Evolutionary conservation across 2,888 invertebrate species (phyloP), one percentile per base, ranked within the genome.

Genomic region (Ditylenchus weischeri): DNA sequence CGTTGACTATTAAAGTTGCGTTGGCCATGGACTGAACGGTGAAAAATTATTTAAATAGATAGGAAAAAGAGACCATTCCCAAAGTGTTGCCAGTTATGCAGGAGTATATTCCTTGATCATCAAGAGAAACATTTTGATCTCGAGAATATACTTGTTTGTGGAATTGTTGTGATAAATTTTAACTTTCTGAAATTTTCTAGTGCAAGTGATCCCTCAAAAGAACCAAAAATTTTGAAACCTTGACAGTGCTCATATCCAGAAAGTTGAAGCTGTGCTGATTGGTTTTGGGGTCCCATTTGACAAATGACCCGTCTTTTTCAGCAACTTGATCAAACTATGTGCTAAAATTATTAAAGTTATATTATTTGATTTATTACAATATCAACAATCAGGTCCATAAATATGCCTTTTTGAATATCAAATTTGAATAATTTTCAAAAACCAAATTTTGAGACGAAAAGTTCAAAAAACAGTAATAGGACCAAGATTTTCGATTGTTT

Each of bases 81-180:
- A 94, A 86, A 54, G 89, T 88, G 83, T 95, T 96, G 48, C 90
- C 89, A 0, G 92, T 94, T 0, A 94, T 88, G 84, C 96, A 98
- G 0, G 92, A 91, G 83, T 96, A 96, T 91, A 92, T 92, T 7
- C 95, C 96, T 84, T 92, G 91, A 79, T 93, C 90, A 35, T 90
- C 89, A 74, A 89, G 87, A 0, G 92, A 91, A 0, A 93, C 91
- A 84, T 96, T 95, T 87, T 86, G 57, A 96, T 85, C 54, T 88
- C 88, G 64, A 94, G 85, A 1, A 71, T 69, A 62, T 71, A 71
- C 21, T 35, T 51, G 47, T 72, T 74, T 43, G 50, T 74, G 19
- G 49, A 15, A 23, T 74, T 74, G 48, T 74, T 62, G 57, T 74
- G 72, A 64, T 64, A 71, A 38, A 73, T 71, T 19, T 58, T 59